phyloP scores from a whole-genome alignment of 2,113 vertebrate species.

The Leucopternis melanops region DNA sequence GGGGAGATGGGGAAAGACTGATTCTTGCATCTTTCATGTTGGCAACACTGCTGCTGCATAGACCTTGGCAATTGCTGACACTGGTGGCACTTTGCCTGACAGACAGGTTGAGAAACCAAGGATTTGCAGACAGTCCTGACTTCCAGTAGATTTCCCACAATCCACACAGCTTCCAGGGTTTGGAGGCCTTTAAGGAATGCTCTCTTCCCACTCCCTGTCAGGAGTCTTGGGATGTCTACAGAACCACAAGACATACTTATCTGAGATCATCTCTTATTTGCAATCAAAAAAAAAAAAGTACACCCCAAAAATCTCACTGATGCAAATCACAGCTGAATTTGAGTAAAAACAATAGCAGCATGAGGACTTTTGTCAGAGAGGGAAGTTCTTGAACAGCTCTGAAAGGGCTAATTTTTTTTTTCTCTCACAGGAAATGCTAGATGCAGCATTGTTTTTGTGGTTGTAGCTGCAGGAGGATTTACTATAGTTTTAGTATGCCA shows the following conservation, averaged over 20 bases:
- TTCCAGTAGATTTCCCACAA: not conserved
- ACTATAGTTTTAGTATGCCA: not conserved
- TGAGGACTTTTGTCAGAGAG: not conserved
- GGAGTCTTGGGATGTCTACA: not conserved
- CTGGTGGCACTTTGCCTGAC: not conserved
- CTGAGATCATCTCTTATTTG: not conserved
- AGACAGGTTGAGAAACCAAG: not conserved
- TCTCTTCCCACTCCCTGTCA: not conserved
- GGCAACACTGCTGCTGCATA: not conserved
- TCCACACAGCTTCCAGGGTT: not conserved
- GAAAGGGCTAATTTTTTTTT: not conserved
- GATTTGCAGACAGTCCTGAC: not conserved
- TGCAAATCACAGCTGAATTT: not conserved
- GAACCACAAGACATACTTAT: not conserved
- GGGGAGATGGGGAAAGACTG: not conserved
- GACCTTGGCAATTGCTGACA: not conserved
- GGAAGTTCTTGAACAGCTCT: not conserved
- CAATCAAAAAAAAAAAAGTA: not conserved
- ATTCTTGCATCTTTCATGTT: not conserved
- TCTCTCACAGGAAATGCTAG: not conserved
- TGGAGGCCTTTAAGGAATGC: not conserved
- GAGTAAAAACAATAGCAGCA: not conserved
- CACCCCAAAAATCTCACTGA: not conserved
- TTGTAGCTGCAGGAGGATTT: not conserved
- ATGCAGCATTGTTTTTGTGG: not conserved